A percentile compares a stretch with the other conserved stretches of the same genome.
Conservation (phyloP, 2,797 vertebrate species). For the Danio jaintianensis region DNA sequence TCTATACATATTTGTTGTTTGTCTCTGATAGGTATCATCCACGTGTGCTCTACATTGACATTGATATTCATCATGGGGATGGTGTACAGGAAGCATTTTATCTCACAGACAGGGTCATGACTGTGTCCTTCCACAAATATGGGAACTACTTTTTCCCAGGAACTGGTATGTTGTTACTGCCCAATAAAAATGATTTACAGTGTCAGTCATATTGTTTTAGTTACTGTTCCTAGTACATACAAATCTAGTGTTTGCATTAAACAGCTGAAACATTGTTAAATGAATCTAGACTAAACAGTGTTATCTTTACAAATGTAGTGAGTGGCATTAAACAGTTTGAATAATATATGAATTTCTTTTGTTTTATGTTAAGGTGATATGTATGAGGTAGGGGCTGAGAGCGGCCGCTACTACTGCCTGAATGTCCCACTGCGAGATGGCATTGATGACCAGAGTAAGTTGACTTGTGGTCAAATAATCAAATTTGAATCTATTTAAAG, state of each 20-base stretch:
- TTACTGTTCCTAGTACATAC: not conserved
- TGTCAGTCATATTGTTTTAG: not conserved
- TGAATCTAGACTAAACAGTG: not conserved
- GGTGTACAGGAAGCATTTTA: conserved; percentile 99
- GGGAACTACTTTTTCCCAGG: conserved; percentile 99
- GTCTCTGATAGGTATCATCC: conserved; percentile 88
- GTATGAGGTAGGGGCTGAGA: conserved; percentile 98
- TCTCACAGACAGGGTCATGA: conserved; percentile 97
- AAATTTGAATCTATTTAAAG: not conserved
- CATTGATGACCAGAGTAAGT: conserved; percentile 97
- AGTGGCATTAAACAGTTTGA: not conserved
- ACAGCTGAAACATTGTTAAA: too few relatives aligned
- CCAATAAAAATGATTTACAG: not conserved
- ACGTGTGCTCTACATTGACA: conserved; percentile 97
- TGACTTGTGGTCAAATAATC: not conserved
- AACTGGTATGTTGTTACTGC: conserved; percentile 79
- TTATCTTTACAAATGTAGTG: not conserved
- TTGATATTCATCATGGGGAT: conserved; percentile 97
- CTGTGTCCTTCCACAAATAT: conserved; percentile 98
- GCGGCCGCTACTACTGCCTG: conserved; percentile 96
- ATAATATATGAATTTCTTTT: conserved; percentile 14
- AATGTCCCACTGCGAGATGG: conserved; percentile 96
- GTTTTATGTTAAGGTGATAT: conserved; percentile 87
- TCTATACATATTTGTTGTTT: not conserved
- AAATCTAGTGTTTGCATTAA: not conserved